phyloP scores from a whole-genome alignment of 2,113 vertebrate species.

The Romanogobio albipinnatus region DNA sequence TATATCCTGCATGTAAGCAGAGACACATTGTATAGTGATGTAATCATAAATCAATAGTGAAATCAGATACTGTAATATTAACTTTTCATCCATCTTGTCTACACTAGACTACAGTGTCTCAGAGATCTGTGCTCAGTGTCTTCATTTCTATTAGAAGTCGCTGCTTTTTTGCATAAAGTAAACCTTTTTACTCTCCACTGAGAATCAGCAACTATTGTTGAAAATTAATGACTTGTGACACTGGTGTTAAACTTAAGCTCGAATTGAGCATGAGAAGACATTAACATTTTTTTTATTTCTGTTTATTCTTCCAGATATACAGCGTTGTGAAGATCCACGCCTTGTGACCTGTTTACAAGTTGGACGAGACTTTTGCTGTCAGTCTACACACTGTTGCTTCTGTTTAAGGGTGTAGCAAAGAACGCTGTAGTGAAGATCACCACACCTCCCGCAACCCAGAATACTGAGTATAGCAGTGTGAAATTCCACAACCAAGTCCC shows the following conservation, averaged over 20 bases:
- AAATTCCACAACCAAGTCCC: conserved; percentile 51
- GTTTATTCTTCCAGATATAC: conserved; percentile 56
- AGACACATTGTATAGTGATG: not conserved
- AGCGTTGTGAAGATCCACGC: conserved; percentile 43
- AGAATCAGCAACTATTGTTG: not conserved
- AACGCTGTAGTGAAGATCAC: conserved; percentile 10
- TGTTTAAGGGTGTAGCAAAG: conserved; percentile 7
- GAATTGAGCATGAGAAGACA: not conserved
- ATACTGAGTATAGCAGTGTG: conserved; percentile 8
- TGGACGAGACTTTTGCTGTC: conserved; percentile 40
- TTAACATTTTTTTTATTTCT: conserved; percentile 52
- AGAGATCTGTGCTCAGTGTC: not conserved
- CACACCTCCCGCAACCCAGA: conserved; percentile 9
- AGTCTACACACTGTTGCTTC: conserved; percentile 7
- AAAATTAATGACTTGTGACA: not conserved
- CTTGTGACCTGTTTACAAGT: conserved; percentile 25
- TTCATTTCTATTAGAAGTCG: not conserved
- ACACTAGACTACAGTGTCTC: not conserved
- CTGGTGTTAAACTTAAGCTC: not conserved
- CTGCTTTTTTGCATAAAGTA: not conserved
- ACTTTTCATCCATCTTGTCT: not conserved
- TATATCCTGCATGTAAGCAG: not conserved
- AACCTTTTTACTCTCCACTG: not conserved
- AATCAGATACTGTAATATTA: not conserved
- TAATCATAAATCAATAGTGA: not conserved